Evolutionary conservation across 2,888 invertebrate genomes (phyloP), one percentile per base, ranked within the genome.

Genomic region (Amphipyra berbera): DNA sequence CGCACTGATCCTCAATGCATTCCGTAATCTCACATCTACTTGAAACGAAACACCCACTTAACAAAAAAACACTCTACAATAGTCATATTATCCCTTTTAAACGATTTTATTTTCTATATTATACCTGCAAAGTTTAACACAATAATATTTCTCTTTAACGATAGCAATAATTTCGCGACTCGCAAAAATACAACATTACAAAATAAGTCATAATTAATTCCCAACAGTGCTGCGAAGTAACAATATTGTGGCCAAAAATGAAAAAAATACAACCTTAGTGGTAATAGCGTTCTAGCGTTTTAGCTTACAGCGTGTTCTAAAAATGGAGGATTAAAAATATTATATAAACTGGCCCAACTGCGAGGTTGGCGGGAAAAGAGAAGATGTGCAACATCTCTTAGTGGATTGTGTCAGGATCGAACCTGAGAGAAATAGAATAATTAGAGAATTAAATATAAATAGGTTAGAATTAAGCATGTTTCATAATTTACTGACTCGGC

Each of bases 131-230:
- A 65, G 30, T 66, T 63, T 49, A 68, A 42, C 48, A 56, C 45
- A 57, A 56, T 48, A 44, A 68, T 63, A 68, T 41, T 64, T 73
- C 56, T 60, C 42, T 15, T 46, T 68, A 78, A 76, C 64, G 55
- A 68, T 59, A 56, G 63, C 53, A 66, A 76, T 78, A 78, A 67
- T 42, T 76, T 49, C 27, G 14, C 46, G 45, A 58, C 49, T 67
- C 61, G 68, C 61, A 64, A 61, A 72, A 76, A 78, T 55, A 68
- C 62, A 49, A 41, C 63, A 66, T 73, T 73, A 71, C 76, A 78
- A 71, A 78, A 78, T 78, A 78, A 78, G 79, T 78, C 72, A 76
- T 78, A 76, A 78, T 78, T 76, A 78, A 78, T 78, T 78, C 74
- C 76, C 78, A 62, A 67, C 74, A 63, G 74, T 59, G 74, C 74